These are phyloP conservation scores for Tetragonula clypearis DNA, from an alignment of 1,140 invertebrate species.

Conservation along the genomic window DNA sequence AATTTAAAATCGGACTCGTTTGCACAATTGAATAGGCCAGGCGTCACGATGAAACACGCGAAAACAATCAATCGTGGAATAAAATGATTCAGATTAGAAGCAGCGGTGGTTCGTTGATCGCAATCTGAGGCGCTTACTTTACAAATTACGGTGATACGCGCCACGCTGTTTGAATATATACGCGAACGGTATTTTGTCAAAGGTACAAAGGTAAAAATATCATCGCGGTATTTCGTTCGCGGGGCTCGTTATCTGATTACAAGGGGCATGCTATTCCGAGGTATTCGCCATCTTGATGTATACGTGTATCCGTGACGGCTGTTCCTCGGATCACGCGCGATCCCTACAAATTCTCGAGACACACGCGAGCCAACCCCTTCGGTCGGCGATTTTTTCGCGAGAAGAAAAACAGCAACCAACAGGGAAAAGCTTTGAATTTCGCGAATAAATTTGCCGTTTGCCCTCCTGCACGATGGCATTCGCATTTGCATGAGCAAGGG, in stretches of 20 bases:
- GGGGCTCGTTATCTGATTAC: conserved; percentile 57
- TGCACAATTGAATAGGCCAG: background rate
- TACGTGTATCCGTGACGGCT: conserved; percentile 49
- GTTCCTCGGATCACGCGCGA: conserved; percentile 64
- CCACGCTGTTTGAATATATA: conserved; percentile 20
- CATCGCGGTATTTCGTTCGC: conserved; percentile 52
- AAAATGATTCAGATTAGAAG: background rate
- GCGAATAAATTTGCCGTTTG: conserved; percentile 36
- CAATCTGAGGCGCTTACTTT: conserved; percentile 32
- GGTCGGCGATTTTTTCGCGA: conserved; percentile 31
- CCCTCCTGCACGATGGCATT: background rate
- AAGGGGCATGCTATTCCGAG: conserved; percentile 47
- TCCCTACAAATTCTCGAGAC: conserved; percentile 59
- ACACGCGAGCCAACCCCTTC: conserved; percentile 53
- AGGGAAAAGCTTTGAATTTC: conserved; percentile 23
- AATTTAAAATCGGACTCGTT: background rate
- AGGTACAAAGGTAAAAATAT: conserved; percentile 47
- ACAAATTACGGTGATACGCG: conserved; percentile 71
- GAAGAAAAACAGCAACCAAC: background rate
- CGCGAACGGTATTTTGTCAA: conserved; percentile 26
- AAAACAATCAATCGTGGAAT: background rate
- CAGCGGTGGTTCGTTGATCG: conserved; percentile 22
- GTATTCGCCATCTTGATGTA: conserved; percentile 58
- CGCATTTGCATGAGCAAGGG: background rate
- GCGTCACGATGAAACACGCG: background rate